phyloP scores from a whole-genome alignment of 2,113 vertebrate genomes.

The Perccottus glenii region DNA sequence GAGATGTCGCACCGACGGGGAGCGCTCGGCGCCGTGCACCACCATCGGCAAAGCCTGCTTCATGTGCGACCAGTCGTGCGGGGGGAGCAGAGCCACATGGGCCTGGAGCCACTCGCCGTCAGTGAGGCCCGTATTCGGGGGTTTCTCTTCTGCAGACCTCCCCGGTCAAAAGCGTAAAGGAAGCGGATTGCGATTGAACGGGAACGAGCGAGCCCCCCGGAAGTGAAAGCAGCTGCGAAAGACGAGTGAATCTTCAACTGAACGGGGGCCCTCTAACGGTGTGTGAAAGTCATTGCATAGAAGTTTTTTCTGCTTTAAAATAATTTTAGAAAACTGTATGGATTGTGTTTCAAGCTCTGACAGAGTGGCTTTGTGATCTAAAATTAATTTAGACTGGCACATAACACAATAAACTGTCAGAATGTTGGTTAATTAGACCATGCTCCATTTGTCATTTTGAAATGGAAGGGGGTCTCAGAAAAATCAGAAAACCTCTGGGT shows the following conservation, averaged over 20 bases:
- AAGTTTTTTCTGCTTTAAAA: no score
- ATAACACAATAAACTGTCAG: no score
- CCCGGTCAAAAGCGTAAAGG: constrained; percentile 63
- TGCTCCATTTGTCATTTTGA: no score
- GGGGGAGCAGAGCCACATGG: constrained; percentile 35
- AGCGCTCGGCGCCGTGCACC: constrained; percentile 70
- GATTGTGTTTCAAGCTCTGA: no score
- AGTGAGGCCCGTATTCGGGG: constrained; percentile 33
- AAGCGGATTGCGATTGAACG: constrained; percentile 62
- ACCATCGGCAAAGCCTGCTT: constrained; percentile 58
- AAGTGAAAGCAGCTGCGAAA: constrained; percentile 56
- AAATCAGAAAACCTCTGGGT: not conserved
- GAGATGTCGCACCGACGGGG: constrained; percentile 69
- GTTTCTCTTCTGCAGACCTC: constrained; percentile 59
- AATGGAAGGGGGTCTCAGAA: no score
- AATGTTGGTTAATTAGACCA: no score
- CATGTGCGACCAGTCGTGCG: constrained; percentile 52
- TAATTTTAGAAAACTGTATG: no score
- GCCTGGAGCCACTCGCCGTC: constrained; percentile 32
- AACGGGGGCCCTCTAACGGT: constrained; percentile 30
- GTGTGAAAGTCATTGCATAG: not conserved
- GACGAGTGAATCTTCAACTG: not conserved
- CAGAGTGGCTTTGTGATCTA: no score
- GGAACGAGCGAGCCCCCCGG: constrained; percentile 70
- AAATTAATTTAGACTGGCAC: no score